These are phyloP conservation scores for Neosilurus mollespiculum DNA, from an alignment of 2,797 vertebrate species.

Conservation along the genomic window DNA sequence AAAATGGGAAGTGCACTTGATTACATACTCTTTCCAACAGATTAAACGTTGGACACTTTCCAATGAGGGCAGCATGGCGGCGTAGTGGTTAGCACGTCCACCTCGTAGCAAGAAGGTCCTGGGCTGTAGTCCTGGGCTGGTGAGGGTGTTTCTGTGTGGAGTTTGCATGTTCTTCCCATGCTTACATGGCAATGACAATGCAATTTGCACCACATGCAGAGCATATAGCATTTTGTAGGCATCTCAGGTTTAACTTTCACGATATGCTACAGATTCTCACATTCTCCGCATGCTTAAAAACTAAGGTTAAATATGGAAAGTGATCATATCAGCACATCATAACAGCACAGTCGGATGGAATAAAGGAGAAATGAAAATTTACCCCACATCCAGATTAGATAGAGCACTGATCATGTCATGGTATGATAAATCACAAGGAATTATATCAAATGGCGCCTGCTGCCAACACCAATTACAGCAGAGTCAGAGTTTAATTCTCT, in stretches of 20 bases:
- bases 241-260: neutral
- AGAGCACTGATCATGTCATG: constrained; percentile 8
- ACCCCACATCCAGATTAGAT: neutral
- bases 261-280: neutral
- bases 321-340: neutral
- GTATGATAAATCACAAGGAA: constrained; percentile 12
- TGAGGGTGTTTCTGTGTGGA: too few relatives aligned
- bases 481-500: constrained; percentile 28
- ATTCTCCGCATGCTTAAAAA: constrained; percentile 1
- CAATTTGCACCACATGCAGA: neutral
- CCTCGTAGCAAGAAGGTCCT: too few relatives aligned
- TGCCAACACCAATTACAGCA: constrained; percentile 22
- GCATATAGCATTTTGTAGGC: neutral
- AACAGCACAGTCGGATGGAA: neutral
- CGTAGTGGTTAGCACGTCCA: too few relatives aligned
- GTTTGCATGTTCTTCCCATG: too few relatives aligned
- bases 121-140: too few relatives aligned
- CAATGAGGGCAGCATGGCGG: neutral
- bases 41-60: neutral
- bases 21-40: neutral
- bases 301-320: constrained; percentile 2
- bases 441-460: constrained; percentile 33
- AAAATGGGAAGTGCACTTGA: neutral
- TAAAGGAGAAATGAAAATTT: constrained; percentile 5
- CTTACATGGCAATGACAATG: neutral